A percentile compares a stretch with the other conserved stretches of the same genome.
Evolutionary conservation across 2,888 invertebrate genomes (phyloP).

Genomic region (Lycia hirtaria): DNA sequence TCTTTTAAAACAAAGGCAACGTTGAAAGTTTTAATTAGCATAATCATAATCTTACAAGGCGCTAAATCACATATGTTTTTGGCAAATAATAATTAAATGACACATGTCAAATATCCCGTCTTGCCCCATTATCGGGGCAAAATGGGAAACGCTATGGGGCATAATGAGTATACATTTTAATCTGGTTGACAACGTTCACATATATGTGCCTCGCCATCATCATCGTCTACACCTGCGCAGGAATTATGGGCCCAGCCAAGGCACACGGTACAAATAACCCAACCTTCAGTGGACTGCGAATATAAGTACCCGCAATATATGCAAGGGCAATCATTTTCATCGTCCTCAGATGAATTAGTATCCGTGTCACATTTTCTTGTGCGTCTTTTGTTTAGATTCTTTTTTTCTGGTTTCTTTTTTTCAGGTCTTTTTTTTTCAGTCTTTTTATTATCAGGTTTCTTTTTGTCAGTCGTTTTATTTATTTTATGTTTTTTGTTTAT

Average conservation of each 20-base stretch:
- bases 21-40: neutral
- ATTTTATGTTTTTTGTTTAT: neutral
- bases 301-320: neutral
- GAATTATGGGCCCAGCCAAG: slow-evolving; percentile 29
- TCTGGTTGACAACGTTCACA: slow-evolving; percentile 36
- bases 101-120: slow-evolving; percentile 30
- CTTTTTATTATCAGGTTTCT: neutral
- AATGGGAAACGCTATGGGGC: slow-evolving; percentile 18
- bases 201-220: slow-evolving; percentile 37
- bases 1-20: neutral
- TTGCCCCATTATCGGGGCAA: slow-evolving; percentile 38
- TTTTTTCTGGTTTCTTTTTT: neutral
- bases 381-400: neutral
- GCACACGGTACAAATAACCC: slow-evolving; percentile 33
- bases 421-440: neutral
- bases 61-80: neutral
- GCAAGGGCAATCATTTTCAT: neutral
- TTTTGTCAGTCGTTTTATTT: neutral
- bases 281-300: slow-evolving; percentile 3
- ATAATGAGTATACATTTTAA: slow-evolving; percentile 31
- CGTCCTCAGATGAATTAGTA: neutral
- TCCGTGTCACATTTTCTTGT: neutral
- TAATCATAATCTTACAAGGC: neutral
- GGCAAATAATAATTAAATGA: slow-evolving; percentile 16
- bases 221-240: slow-evolving; percentile 37